These are phyloP conservation scores for Astreopora myriophthalma DNA, from an alignment of 64 coral and sea anemone species.

Conservation along the genomic window DNA sequence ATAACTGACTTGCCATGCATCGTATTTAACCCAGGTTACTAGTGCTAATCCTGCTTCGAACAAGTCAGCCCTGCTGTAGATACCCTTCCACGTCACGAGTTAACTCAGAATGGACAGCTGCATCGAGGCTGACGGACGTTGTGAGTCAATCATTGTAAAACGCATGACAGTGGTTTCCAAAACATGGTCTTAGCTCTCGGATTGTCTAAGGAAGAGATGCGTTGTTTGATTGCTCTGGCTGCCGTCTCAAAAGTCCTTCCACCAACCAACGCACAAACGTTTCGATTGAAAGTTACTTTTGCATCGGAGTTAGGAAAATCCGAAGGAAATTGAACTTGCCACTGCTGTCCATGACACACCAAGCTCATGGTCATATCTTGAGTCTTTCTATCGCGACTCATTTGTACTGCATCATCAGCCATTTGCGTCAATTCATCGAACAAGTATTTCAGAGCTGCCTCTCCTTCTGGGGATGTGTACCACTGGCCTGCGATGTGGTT, in stretches of 20 bases:
- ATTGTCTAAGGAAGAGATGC: not conserved
- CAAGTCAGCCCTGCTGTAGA: no score
- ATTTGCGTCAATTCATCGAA: not conserved
- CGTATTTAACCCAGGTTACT: no score
- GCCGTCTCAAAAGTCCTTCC: not conserved
- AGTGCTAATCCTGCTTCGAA: no score
- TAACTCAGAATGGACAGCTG: no score
- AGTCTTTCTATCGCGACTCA: not conserved
- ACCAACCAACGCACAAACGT: not conserved
- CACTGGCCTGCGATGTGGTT: not conserved
- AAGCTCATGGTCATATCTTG: not conserved
- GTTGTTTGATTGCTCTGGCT: not conserved
- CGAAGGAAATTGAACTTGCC: not conserved
- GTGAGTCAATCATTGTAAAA: not conserved
- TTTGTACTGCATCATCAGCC: not conserved
- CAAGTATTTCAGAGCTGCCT: not conserved
- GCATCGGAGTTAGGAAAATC: conserved; percentile 16
- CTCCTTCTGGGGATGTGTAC: not conserved
- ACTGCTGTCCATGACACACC: not conserved
- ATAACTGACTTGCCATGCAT: no score
- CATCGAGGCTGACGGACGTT: no score
- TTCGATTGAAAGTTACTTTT: not conserved
- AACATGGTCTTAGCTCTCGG: not conserved
- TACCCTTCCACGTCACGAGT: no score
- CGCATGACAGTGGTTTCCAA: not conserved